Evolutionary conservation across 2,888 invertebrate genomes (phyloP), one percentile per base, ranked within the genome.

Genomic region (Drosophila fungiperda): DNA sequence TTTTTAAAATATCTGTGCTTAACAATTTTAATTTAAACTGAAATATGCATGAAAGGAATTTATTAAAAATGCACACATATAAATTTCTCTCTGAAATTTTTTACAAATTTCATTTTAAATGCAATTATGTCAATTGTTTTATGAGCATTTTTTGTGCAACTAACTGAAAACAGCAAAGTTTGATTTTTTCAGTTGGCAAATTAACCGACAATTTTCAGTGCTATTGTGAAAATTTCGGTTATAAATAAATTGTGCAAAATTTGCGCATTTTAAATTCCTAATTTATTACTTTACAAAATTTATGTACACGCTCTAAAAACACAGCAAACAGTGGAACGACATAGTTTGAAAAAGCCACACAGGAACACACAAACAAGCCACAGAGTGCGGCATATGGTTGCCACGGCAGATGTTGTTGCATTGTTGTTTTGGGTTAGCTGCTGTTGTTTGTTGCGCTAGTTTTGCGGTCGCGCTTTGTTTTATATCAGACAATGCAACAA

Each of bases 401-500:
- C 62, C 61, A 23, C 36, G 63, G 66, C 40, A 42, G 57, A 32
- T 63, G 49, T 62, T 59, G 52, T 64, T 72, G 68, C 38, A 55
- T 71, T 72, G 60, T 80, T 76, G 87, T 69, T 59, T 59, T 62
- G 35, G 68, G 53, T 83, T 81, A 57, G 83, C 58, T 68, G 60
- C 35, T 73, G 69, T 65, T 77, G 71, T 80, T 88, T 83, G 87
- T 78, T 89, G 76, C 75, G 68, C 90, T 79, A 87, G 82, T 89
- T 89, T 68, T 87, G 90, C 70, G 85, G 85, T 82, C 76, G 68
- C 74, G 59, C 76, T 77, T 85, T 85, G 90, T 89, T 85, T 76
- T 73, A 61, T 36, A 68, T 54, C 74, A 87, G 82, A 89, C 85
- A 85, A 89, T 73, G 76, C 66, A 64, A 67, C 64, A 65, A 72